phyloP scores from a whole-genome alignment of 2,888 invertebrate genomes.

The Drosophila neonasuta region DNA sequence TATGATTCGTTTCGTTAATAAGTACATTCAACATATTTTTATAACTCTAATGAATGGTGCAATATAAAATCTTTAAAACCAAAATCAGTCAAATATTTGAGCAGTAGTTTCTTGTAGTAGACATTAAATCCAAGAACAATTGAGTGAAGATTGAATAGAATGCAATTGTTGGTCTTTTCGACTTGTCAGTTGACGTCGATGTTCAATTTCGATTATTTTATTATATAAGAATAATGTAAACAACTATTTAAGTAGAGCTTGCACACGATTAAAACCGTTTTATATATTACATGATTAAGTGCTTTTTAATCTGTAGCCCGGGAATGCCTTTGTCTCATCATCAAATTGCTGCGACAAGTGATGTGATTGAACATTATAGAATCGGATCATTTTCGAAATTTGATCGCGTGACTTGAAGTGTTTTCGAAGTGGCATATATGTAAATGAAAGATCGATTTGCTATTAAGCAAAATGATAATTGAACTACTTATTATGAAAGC shows the following conservation, averaged over 20 bases:
- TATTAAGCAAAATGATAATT: constrained; percentile 5
- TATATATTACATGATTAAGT: neutral
- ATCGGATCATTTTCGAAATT: neutral
- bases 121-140: too few species aligned
- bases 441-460: constrained; percentile 27
- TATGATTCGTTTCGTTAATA: neutral
- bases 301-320: constrained; percentile 6
- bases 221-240: neutral
- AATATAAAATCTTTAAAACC: too few species aligned
- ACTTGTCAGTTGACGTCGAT: neutral
- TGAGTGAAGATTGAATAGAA: too few species aligned
- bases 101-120: too few species aligned
- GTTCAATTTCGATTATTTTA: neutral
- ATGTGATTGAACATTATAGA: constrained; percentile 19
- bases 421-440: constrained; percentile 15
- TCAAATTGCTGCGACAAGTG: neutral
- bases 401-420: constrained; percentile 30
- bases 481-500: neutral
- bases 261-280: neutral
- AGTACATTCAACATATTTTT: neutral
- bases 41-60: neutral
- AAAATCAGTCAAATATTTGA: too few species aligned
- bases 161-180: too few species aligned
- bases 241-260: neutral
- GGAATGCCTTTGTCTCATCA: neutral